phyloP scores from a whole-genome alignment of 2,797 vertebrate species.

The Cryptoprocta ferox region DNA sequence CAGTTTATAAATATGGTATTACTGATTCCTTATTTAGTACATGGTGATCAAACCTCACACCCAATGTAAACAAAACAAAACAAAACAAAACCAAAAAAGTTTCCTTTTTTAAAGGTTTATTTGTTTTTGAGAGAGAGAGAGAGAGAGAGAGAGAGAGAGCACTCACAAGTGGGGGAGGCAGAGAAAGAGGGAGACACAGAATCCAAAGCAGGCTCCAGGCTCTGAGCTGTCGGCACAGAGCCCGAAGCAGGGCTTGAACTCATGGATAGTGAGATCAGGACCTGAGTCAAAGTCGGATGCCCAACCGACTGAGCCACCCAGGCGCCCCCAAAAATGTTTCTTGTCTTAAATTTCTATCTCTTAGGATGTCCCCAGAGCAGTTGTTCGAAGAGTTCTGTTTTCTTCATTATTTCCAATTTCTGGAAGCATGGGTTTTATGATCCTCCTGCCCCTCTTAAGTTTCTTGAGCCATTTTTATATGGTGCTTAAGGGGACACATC shows the following conservation, averaged over 20 bases:
- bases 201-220: no score
- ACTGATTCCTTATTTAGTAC: constrained; percentile 15
- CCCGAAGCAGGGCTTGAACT: no score
- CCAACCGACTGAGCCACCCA: no score
- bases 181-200: no score
- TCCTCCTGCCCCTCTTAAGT: constrained; percentile 72
- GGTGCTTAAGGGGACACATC: constrained; percentile 60
- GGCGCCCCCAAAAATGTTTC: background rate
- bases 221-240: no score
- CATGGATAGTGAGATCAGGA: no score
- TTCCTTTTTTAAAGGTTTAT: no score
- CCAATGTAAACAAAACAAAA: background rate
- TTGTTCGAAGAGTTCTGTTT: constrained; percentile 72
- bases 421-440: constrained; percentile 68
- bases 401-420: constrained; percentile 76
- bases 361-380: constrained; percentile 27
- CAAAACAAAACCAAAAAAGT: background rate
- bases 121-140: no score
- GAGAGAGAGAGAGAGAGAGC: no score
- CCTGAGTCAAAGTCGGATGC: no score
- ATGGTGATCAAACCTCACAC: constrained; percentile 16
- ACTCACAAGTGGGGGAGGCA: no score
- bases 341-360: constrained; percentile 66
- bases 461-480: constrained; percentile 74
- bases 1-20: constrained; percentile 42